Evolutionary conservation across 2,113 vertebrate species (phyloP), one percentile per base, ranked within the genome.

Genomic region (Cygnus atratus): DNA sequence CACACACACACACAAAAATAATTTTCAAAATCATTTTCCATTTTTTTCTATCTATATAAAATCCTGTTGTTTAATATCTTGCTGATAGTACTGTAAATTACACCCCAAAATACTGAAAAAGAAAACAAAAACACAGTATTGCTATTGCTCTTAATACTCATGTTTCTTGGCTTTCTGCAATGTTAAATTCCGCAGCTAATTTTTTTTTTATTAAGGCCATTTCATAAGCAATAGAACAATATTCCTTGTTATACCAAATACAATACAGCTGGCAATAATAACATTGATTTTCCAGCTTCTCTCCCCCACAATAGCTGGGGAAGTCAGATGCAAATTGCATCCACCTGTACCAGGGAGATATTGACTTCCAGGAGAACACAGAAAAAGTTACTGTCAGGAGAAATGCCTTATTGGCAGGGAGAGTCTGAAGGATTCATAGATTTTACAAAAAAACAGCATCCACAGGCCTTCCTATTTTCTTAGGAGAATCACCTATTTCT

Each of bases 251-350:
- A 67, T 77, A 83, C 46, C 71, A 76, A 93, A 71, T 46, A 87
- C 33, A 55, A 86, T 70, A 39, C 71, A 93, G 82, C 44, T 37
- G 76, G 25, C 46, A 77, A 59, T 87, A 95, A 91, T 90, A 83
- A 90, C 85, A 96, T 93, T 52, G 88, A 96, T 95, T 92, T 95
- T 90, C 44, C 88, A 84, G 55, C 71, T 88, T 84, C 59, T 71
- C 46, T 92, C 9, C 19, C 39, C 21, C 25, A 41, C 55, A 94
- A 74, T 29, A 92, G 58, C 41, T 81, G 77, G 88, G 86, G 93
- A 93, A 93, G 92, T 95, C 95, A 90, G 57, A 93, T 95, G 86
- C n/a, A 97, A 96, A 95, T 94, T 95, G 66, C 35, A 84, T 94
- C 44, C 70, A 95, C 86, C 86, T 92, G 70, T 87, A 94, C 75